A percentile compares a stretch with the other conserved stretches of the same genome.
phyloP scores from a whole-genome alignment of 1,140 invertebrate species.

The Micrasema minimum region DNA sequence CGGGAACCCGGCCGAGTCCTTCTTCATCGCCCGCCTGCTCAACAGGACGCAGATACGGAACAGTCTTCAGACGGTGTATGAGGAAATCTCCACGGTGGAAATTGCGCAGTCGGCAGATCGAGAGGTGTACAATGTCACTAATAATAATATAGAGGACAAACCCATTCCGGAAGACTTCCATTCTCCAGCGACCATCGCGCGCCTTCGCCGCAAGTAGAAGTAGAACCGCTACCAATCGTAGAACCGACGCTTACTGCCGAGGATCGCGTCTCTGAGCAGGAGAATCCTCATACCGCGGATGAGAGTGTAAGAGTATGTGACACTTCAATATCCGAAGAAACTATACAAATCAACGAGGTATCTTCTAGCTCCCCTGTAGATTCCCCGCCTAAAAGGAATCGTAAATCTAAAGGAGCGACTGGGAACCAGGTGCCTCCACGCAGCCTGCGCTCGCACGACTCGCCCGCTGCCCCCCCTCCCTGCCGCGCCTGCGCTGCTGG shows the following conservation, averaged over 20 bases:
- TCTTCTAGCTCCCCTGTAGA: slow-evolving; percentile 67
- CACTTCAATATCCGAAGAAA: slow-evolving; percentile 56
- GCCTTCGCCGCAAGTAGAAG: slow-evolving; percentile 46
- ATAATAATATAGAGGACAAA: slow-evolving; percentile 53
- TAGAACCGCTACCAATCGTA: background rate
- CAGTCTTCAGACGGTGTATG: slow-evolving; percentile 59
- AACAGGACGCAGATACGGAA: slow-evolving; percentile 60
- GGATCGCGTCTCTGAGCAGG: slow-evolving; percentile 9
- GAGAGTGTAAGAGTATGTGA: slow-evolving; percentile 20
- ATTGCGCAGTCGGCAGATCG: slow-evolving; percentile 8
- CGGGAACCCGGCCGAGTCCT: slow-evolving; percentile 64
- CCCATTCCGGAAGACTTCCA: slow-evolving; percentile 36
- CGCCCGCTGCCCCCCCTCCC: slow-evolving; percentile 44
- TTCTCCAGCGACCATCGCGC: slow-evolving; percentile 41
- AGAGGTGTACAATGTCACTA: slow-evolving; percentile 20
- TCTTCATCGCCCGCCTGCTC: slow-evolving; percentile 62
- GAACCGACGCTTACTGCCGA: background rate
- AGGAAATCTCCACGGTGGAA: slow-evolving; percentile 54
- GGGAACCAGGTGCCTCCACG: slow-evolving; percentile 52
- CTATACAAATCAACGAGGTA: slow-evolving; percentile 72
- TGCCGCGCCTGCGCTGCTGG: slow-evolving; percentile 7
- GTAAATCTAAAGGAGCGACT: slow-evolving; percentile 51
- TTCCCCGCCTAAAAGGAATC: slow-evolving; percentile 56
- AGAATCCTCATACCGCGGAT: slow-evolving; percentile 7
- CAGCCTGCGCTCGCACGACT: slow-evolving; percentile 62